Percentiles rank a stretch among this genome's conserved stretches.
Evolutionary conservation across 2,797 vertebrate genomes (phyloP).

Genomic region (Pseudochaenichthys georgianus): DNA sequence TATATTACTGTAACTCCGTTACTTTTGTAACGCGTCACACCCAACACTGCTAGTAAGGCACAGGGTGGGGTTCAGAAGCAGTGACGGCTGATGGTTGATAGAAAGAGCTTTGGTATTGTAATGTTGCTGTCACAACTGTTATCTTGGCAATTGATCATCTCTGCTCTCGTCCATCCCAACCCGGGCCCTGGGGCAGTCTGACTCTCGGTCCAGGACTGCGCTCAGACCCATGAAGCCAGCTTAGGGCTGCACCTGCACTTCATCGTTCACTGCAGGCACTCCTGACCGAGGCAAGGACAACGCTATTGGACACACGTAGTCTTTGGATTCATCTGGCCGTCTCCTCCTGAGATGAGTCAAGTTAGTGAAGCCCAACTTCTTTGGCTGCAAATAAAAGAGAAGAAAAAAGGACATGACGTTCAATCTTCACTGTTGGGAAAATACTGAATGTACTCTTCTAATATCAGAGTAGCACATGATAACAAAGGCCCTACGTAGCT

Average conservation of each 20-base stretch:
- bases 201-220: slow-evolving; percentile 86
- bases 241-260: slow-evolving; percentile 80
- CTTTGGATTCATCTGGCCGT: slow-evolving; percentile 92
- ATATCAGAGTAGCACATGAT: no score
- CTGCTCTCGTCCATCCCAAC: slow-evolving; percentile 84
- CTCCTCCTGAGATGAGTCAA: slow-evolving; percentile 93
- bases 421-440: no score
- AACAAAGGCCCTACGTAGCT: no score
- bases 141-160: slow-evolving; percentile 78
- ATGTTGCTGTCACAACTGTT: slow-evolving; percentile 30
- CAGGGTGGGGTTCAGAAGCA: slow-evolving; percentile 57
- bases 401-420: not conserved
- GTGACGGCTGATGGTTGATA: slow-evolving; percentile 68
- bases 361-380: slow-evolving; percentile 95
- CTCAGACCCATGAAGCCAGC: slow-evolving; percentile 86
- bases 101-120: slow-evolving; percentile 23
- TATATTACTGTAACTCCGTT: no score
- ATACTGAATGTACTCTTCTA: no score
- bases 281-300: slow-evolving; percentile 45
- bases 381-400: slow-evolving; percentile 86
- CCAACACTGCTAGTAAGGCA: slow-evolving; percentile 55
- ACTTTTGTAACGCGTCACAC: no score
- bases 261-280: slow-evolving; percentile 76
- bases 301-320: slow-evolving; percentile 94
- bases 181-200: slow-evolving; percentile 88